Conservation (phyloP, 2,113 vertebrate genomes). For the Ophiodon elongatus region DNA sequence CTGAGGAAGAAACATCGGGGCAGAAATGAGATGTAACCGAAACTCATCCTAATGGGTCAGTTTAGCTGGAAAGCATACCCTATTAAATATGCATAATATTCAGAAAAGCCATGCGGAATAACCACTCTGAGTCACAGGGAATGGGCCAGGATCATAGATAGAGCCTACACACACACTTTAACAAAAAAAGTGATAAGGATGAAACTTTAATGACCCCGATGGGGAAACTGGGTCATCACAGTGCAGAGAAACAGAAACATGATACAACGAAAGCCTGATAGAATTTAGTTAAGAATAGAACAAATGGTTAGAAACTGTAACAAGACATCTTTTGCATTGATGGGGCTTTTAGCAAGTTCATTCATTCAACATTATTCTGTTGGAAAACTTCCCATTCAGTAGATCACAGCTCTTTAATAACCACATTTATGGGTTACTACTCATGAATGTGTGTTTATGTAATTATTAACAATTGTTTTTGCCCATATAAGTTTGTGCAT, state of each 20-base stretch:
- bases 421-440: background rate
- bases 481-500: too few relatives aligned
- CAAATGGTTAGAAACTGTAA: background rate
- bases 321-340: background rate
- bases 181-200: constrained; percentile 40
- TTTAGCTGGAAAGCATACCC: constrained; percentile 58
- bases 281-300: constrained; percentile 37
- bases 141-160: background rate
- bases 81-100: constrained; percentile 71
- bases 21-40: constrained; percentile 65
- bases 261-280: constrained; percentile 1
- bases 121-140: constrained; percentile 12
- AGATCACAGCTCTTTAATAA: background rate
- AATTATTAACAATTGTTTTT: background rate
- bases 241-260: constrained; percentile 27
- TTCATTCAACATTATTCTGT: background rate
- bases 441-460: background rate
- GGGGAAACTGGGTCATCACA: constrained; percentile 44
- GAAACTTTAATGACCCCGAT: constrained; percentile 46
- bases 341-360: background rate
- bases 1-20: constrained; percentile 23
- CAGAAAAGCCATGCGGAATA: constrained; percentile 38
- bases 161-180: background rate
- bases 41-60: constrained; percentile 64
- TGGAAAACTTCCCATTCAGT: background rate